A percentile compares a stretch with the other conserved stretches of the same genome.
phyloP scores from a whole-genome alignment of 2,888 invertebrate genomes.

The Lacanobia oleracea region DNA sequence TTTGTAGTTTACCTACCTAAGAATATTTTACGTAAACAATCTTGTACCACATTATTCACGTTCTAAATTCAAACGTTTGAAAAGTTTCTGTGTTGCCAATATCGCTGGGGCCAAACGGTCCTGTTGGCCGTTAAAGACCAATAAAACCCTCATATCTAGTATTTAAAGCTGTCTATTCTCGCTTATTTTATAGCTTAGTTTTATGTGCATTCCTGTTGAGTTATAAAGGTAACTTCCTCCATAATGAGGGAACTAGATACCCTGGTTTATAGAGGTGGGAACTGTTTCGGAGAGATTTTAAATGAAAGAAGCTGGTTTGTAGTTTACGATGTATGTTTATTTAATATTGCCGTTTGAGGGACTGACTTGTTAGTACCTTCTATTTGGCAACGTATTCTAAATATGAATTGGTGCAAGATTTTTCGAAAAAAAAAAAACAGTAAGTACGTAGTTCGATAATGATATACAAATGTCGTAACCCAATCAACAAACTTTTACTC shows the following conservation, averaged over 20 bases:
- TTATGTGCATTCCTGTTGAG: slow-evolving; percentile 28
- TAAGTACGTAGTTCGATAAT: neutral
- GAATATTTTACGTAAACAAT: slow-evolving; percentile 9
- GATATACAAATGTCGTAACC: slow-evolving; percentile 2
- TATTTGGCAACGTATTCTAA: too few species aligned
- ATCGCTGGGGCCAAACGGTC: slow-evolving; percentile 42
- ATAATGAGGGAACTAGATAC: slow-evolving; percentile 34
- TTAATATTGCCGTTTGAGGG: neutral
- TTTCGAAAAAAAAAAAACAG: neutral
- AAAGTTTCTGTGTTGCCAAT: slow-evolving; percentile 41
- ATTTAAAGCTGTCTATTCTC: slow-evolving; percentile 29
- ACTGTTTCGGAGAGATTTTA: slow-evolving; percentile 2
- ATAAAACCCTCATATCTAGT: slow-evolving; percentile 51
- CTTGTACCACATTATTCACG: neutral
- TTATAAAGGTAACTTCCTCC: slow-evolving; percentile 37
- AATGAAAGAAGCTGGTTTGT: neutral
- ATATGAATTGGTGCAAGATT: too few species aligned
- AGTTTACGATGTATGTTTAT: neutral
- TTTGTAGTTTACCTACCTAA: neutral
- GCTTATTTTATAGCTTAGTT: slow-evolving; percentile 27
- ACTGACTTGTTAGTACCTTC: neutral
- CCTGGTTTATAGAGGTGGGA: slow-evolving; percentile 8
- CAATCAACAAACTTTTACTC: slow-evolving; percentile 3
- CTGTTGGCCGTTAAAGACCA: slow-evolving; percentile 31
- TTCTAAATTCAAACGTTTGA: slow-evolving; percentile 31